Evolutionary conservation across 2,888 invertebrate genomes (phyloP), one percentile per base, ranked within the genome.

Genomic region (Sceliomorpha sp.): DNA sequence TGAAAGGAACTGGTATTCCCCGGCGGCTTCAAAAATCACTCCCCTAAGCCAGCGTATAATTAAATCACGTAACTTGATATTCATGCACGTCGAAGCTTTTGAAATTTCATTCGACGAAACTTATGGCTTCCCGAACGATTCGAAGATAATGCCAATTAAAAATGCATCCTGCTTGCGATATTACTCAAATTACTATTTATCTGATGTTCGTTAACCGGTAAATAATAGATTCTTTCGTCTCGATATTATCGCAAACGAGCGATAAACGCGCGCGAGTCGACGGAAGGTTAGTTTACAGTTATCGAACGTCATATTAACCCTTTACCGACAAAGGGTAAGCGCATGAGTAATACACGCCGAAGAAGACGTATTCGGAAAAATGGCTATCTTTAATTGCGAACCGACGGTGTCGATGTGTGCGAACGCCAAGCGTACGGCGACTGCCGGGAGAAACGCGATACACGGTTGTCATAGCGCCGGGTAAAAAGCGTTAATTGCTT

Each of bases 121-220:
- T 24, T 20, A 24, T 17, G 17, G 36, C 12, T 15, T 29, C 34
- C 13, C 44, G 29, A 13, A 39, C 10, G 40, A 47, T 62, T 12
- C 3, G n/a, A 29, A 27, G 58, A 59, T 58, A 59, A n/a, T 8
- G 5, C 34, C 58, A 53, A 66, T 66, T 51, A 51, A 66, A 66
- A 58, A 56, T 50, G 50, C 44, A 12, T 36, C n/a, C 10, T 10
- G 26, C 27, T 29, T 45, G 32, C 39, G 20, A 50, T 55, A 44
- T 37, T 50, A 59, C 59, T 59, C 40, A 53, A 59, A 59, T 59
- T 53, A 29, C 45, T 66, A 40, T 66, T 44, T 51, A 45, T 45
- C 42, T 39, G 20, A 29, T 10, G n/a, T 13, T 14, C 34, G 20
- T 37, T 44, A 37, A 37, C 51, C 14, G 20, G 27, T 45, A 40